Conservation (phyloP, 2,797 vertebrate genomes). For the Sebastes vulpes region DNA sequence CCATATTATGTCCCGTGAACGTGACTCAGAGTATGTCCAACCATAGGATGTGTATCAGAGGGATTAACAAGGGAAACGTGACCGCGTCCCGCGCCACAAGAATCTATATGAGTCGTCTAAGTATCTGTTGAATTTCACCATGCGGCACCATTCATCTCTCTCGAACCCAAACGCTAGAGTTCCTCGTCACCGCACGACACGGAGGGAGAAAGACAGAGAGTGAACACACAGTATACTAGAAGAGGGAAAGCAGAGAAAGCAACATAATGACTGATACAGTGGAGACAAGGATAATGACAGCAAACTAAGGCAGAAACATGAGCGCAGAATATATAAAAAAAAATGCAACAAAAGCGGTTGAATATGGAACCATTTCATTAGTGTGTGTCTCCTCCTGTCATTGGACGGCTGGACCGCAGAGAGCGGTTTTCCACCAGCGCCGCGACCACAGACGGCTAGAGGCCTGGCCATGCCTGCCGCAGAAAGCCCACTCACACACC, state of each 20-base stretch:
- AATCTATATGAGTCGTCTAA: slow-evolving; percentile 54
- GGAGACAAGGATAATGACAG: slow-evolving; percentile 37
- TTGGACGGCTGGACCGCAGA: slow-evolving; percentile 76
- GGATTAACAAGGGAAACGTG: slow-evolving; percentile 52
- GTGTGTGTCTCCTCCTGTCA: slow-evolving; percentile 76
- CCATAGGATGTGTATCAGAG: slow-evolving; percentile 41
- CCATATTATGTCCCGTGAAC: slow-evolving; percentile 26
- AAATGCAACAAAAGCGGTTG: slow-evolving; percentile 43
- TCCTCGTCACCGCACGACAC: slow-evolving; percentile 50
- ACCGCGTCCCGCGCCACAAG: slow-evolving; percentile 59
- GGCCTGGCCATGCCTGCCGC: slow-evolving; percentile 61
- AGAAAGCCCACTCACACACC: slow-evolving; percentile 63
- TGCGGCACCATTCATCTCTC: slow-evolving; percentile 43
- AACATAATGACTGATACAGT: slow-evolving; percentile 1
- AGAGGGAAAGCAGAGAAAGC: slow-evolving; percentile 15
- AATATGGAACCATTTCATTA: slow-evolving; percentile 86
- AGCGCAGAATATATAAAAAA: slow-evolving; percentile 8
- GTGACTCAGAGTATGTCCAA: slow-evolving; percentile 26
- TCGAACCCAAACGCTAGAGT: slow-evolving; percentile 47
- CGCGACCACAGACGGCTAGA: slow-evolving; percentile 70
- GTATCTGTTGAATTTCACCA: slow-evolving; percentile 65
- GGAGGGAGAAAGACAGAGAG: slow-evolving; percentile 6
- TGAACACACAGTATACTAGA: not conserved
- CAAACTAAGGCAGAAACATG: slow-evolving; percentile 35
- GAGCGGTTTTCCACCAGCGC: slow-evolving; percentile 52